These are phyloP conservation scores for Drosophila quasianomalipes DNA, from an alignment of 2,888 invertebrate genomes.

Conservation along the genomic window DNA sequence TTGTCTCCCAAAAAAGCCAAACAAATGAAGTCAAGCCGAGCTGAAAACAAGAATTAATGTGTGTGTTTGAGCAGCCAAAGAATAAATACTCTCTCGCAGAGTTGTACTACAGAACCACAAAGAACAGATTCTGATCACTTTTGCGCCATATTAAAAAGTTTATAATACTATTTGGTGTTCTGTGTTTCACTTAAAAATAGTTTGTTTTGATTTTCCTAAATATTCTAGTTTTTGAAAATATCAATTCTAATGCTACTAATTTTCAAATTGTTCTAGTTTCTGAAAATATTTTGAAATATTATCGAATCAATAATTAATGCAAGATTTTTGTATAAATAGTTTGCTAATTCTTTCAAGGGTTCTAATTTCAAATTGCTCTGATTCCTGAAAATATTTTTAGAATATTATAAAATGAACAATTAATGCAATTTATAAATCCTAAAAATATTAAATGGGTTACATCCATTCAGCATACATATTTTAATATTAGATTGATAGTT, in stretches of 20 bases:
- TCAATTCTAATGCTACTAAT: not conserved
- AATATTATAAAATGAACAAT: not conserved
- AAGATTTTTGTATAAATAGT: not conserved
- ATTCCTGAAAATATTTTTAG: not conserved
- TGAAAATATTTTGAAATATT: not conserved
- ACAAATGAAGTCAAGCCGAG: constrained; percentile 76
- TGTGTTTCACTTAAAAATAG: not conserved
- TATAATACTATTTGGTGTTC: not conserved
- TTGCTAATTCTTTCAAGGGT: not conserved
- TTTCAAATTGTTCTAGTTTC: not conserved
- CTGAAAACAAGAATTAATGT: constrained; percentile 48
- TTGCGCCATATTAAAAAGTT: not conserved
- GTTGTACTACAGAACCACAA: not conserved
- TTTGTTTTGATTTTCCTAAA: not conserved
- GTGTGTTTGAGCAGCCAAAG: not conserved
- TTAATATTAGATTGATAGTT: not conserved
- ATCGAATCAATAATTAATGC: not conserved
- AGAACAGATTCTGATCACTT: no score
- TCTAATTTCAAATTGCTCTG: not conserved
- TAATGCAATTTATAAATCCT: not conserved
- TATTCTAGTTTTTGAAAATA: not conserved
- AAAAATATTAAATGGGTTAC: not conserved
- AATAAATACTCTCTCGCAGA: constrained; percentile 5
- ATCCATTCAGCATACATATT: not conserved
- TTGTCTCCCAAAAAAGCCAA: constrained; percentile 83